These are phyloP conservation scores for Rhynchophorus ferrugineus DNA, from an alignment of 1,140 invertebrate genomes.

Conservation along the genomic window DNA sequence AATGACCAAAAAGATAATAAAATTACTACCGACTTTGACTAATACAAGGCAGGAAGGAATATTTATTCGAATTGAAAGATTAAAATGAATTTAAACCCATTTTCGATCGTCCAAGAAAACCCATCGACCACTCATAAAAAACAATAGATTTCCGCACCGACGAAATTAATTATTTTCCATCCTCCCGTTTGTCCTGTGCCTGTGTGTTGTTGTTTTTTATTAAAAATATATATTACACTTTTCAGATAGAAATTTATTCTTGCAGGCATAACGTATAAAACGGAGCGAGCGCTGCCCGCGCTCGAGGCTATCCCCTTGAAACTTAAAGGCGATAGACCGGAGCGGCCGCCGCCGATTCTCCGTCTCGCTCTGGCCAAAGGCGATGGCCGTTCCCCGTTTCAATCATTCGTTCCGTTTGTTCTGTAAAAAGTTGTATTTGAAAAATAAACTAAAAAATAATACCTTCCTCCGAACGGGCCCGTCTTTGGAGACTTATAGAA, in stretches of 20 bases:
- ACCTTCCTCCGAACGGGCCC: conserved; percentile 21
- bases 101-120: too few species aligned
- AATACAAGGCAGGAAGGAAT: too few species aligned
- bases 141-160: too few species aligned
- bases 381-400: conserved; percentile 14
- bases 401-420: conserved; percentile 21
- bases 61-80: too few species aligned
- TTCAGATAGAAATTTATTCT: conserved; percentile 3
- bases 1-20: too few species aligned
- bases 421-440: conserved; percentile 22
- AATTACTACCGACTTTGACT: too few species aligned
- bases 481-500: conserved; percentile 17
- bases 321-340: conserved; percentile 12
- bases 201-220: too few species aligned
- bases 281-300: conserved; percentile 1
- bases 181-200: neutral
- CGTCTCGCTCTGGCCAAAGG: conserved; percentile 12
- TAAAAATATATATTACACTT: conserved; percentile 4
- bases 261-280: conserved; percentile 5
- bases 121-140: too few species aligned
- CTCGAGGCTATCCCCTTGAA: conserved; percentile 14
- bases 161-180: neutral
- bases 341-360: conserved; percentile 4
- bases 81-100: too few species aligned
- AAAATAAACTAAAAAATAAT: conserved; percentile 26